These are phyloP conservation scores for Dromococcyx pavoninus DNA, from an alignment of 2,797 vertebrate genomes.

Conservation along the genomic window DNA sequence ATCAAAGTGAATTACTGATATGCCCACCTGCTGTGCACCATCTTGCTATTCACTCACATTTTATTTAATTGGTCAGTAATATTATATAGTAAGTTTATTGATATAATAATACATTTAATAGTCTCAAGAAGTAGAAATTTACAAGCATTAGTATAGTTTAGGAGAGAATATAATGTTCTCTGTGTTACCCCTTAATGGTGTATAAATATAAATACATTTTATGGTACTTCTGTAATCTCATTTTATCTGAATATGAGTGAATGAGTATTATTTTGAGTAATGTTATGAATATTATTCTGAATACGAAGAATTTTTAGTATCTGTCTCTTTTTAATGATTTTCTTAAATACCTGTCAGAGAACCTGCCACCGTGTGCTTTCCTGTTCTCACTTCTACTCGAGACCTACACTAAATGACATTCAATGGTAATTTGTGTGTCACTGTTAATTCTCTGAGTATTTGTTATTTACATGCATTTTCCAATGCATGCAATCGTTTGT, in stretches of 20 bases:
- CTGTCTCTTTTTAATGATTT: not conserved
- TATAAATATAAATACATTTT: not conserved
- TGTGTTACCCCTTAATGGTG: not conserved
- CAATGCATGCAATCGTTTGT: not conserved
- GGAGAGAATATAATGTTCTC: not conserved
- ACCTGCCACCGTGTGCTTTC: not conserved
- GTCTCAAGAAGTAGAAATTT: not conserved
- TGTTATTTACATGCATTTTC: not conserved
- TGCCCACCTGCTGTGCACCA: not conserved
- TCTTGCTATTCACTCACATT: not conserved
- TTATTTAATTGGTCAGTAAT: not conserved
- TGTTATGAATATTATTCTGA: no score
- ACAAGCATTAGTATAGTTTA: not conserved
- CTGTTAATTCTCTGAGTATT: not conserved
- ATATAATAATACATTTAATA: not conserved
- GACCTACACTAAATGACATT: not conserved
- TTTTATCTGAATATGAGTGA: not conserved
- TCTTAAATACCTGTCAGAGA: not conserved
- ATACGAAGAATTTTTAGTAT: not conserved
- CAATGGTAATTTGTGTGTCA: not conserved
- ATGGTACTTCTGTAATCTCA: not conserved
- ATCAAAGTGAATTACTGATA: not conserved
- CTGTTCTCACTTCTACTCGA: not conserved
- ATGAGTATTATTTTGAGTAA: no score
- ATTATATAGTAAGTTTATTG: not conserved